Base-by-base conservation (phyloP, 2,797 vertebrate genomes). In the Sebastes jordani region DNA sequence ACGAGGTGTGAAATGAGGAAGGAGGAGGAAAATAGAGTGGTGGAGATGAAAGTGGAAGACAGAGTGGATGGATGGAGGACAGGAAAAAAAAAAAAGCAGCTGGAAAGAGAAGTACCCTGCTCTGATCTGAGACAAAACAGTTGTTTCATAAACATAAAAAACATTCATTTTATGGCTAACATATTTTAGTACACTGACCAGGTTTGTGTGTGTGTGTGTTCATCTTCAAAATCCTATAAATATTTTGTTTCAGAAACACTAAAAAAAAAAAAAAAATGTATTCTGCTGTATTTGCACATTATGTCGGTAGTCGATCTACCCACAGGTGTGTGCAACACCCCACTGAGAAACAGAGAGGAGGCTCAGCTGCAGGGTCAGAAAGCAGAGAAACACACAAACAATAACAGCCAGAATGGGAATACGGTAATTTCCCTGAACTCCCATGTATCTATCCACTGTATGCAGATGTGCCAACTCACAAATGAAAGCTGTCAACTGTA, bases 301-400 rank as follows among this genome's bases (percentile, higher is more conserved):
- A 38, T 62, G 36, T 73, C 23, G 55, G 66, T 71, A 81, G 80
- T 69, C 7, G 7, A 80, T 88, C 78, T 74, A 71, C 70, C 78
- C 88, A 87, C 86, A 92, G 90, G 84, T 92, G 88, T 86, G 77
- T 29, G 68, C 59, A 71, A 80, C 77, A 63, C 71, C 78, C 84
- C 80, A 46, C 85, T 36, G 77, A 86, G 80, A 76, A 81, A 27
- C 60, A 30, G 65, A 83, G 65, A 85, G 65, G 81, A 88, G 90
- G 68, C 85, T 88, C 90, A 93, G 93, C 92, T 93, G 93, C 70
- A 70, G 84, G 82, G 86, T 91, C 92, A 89, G 49, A 88, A 60
- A 78, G 76, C 71, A 59, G 29, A 82, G 29, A 79, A 77, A 84
- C 69, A 81, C 71, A 79, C 67, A 86, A 85, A 92, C 82, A 88